Evolutionary conservation across 2,113 vertebrate species (phyloP).

Genomic region (Sebastes schlegelii): DNA sequence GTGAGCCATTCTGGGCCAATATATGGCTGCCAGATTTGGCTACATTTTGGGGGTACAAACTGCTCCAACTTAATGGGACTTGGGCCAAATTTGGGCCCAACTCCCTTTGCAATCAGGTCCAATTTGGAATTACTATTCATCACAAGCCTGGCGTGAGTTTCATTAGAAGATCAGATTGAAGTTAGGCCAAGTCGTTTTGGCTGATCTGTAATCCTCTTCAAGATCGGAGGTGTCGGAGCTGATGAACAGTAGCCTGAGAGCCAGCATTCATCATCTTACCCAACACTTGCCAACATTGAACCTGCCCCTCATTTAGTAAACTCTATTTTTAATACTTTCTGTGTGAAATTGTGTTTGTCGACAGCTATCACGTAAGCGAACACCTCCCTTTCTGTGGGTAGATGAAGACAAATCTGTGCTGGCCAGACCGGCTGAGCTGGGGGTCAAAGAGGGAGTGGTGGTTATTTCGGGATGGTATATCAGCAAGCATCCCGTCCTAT

Average conservation of each 20-base stretch:
- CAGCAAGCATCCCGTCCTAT: conserved; percentile 76
- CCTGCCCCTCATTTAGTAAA: neutral
- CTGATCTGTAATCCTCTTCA: neutral
- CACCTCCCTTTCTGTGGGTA: neutral
- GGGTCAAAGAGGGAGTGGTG: conserved; percentile 44
- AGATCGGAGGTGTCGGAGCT: neutral
- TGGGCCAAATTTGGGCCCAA: neutral
- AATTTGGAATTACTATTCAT: conserved; percentile 6
- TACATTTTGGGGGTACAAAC: neutral
- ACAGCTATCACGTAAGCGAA: neutral
- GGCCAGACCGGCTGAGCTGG: conserved; percentile 22
- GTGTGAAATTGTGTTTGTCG: neutral
- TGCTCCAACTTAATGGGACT: neutral
- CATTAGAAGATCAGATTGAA: neutral
- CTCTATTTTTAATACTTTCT: neutral
- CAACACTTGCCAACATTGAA: neutral
- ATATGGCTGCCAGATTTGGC: neutral
- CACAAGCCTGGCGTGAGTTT: conserved; percentile 7
- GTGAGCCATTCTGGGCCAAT: neutral
- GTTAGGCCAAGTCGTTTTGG: neutral
- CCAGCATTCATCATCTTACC: neutral
- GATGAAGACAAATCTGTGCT: conserved; percentile 46
- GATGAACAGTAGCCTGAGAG: neutral
- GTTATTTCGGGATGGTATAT: conserved; percentile 83
- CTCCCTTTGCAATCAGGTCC: neutral